Evolutionary conservation across 2,888 invertebrate species (phyloP).

Genomic region (Melanchra persicariae): DNA sequence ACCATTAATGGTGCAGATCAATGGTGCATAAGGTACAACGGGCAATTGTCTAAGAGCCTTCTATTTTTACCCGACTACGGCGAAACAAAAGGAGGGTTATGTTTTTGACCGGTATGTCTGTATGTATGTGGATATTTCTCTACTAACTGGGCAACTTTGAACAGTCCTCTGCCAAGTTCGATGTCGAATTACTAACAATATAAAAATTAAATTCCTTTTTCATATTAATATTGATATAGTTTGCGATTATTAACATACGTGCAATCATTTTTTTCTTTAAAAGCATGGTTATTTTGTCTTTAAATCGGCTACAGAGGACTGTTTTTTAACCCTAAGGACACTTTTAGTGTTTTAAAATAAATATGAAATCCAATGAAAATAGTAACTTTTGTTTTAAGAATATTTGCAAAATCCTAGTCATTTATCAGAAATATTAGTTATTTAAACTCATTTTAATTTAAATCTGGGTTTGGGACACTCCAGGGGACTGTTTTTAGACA

Average conservation of each 20-base stretch:
- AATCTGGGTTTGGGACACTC: slow-evolving; percentile 4
- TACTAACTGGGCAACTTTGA: slow-evolving; percentile 8
- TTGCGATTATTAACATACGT: slow-evolving; percentile 4
- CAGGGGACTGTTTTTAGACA: slow-evolving; percentile 4
- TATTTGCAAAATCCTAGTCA: slow-evolving; percentile 5
- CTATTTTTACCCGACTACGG: slow-evolving; percentile 16
- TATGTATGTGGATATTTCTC: slow-evolving; percentile 16
- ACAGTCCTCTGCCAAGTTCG: slow-evolving; percentile 4
- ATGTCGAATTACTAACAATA: slow-evolving; percentile 5
- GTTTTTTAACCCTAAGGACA: slow-evolving; percentile 7
- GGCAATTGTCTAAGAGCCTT: slow-evolving; percentile 5
- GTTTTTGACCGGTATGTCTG: slow-evolving; percentile 11
- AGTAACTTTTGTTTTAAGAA: slow-evolving; percentile 7
- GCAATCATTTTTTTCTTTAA: slow-evolving; percentile 5
- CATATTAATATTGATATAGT: slow-evolving; percentile 5
- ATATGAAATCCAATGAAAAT: slow-evolving; percentile 8
- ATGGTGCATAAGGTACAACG: slow-evolving; percentile 8
- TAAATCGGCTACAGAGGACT: slow-evolving; percentile 7
- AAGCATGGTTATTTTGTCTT: slow-evolving; percentile 7
- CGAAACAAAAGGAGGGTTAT: slow-evolving; percentile 13
- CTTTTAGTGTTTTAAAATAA: slow-evolving; percentile 7
- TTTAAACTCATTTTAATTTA: slow-evolving; percentile 6
- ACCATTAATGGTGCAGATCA: too few relatives aligned
- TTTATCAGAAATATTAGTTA: slow-evolving; percentile 5
- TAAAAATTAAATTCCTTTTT: slow-evolving; percentile 6